These are phyloP conservation scores for Campoletis raptor DNA, from an alignment of 2,888 invertebrate species.

Conservation along the genomic window DNA sequence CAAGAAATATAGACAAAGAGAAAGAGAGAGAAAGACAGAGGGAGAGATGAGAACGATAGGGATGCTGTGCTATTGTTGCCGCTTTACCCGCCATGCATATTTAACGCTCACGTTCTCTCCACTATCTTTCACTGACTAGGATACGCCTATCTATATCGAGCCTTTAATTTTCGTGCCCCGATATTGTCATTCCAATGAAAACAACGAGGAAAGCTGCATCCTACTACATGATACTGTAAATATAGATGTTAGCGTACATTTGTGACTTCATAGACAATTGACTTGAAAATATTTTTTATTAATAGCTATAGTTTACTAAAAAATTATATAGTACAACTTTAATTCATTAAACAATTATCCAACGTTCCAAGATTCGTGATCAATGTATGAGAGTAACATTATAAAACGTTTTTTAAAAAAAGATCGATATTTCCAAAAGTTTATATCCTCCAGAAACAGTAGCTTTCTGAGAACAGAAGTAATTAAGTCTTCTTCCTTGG, in stretches of 20 bases:
- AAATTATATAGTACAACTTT: neutral
- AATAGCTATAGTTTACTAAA: neutral
- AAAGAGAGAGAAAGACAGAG: slow-evolving; percentile 12
- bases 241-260: slow-evolving; percentile 5
- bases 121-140: slow-evolving; percentile 56
- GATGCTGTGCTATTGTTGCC: slow-evolving; percentile 77
- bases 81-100: slow-evolving; percentile 81
- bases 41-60: slow-evolving; percentile 52
- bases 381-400: too few relatives aligned
- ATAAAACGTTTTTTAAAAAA: too few relatives aligned
- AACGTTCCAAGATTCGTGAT: too few relatives aligned
- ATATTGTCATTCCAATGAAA: slow-evolving; percentile 54
- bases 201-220: slow-evolving; percentile 27
- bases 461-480: too few relatives aligned
- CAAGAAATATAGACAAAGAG: neutral
- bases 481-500: too few relatives aligned
- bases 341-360: too few relatives aligned
- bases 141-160: slow-evolving; percentile 52
- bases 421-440: too few relatives aligned
- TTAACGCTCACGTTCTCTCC: slow-evolving; percentile 75
- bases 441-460: too few relatives aligned
- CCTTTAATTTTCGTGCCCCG: slow-evolving; percentile 70
- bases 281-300: neutral
- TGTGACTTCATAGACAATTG: neutral
- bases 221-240: neutral